A percentile compares a stretch with the other conserved stretches of the same genome.
These are phyloP conservation scores for Heliothis peltigera DNA, from an alignment of 2,888 invertebrate species.

Conservation along the genomic window DNA sequence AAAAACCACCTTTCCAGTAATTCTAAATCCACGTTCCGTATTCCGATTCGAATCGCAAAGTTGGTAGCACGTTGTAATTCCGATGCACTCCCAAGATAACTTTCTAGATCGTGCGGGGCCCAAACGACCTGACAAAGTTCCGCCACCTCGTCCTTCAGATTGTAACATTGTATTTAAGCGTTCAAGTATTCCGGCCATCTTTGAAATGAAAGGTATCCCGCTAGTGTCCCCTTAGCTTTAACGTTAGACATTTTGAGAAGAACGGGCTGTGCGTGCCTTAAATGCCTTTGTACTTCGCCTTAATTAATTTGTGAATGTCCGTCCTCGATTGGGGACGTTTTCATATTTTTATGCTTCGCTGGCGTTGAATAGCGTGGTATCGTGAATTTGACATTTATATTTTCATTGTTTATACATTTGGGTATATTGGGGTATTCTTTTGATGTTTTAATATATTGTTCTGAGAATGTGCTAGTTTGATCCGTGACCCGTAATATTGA, in stretches of 20 bases:
- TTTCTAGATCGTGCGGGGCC: conserved; percentile 80
- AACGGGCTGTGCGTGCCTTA: conserved; percentile 57
- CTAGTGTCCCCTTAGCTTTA: conserved; percentile 54
- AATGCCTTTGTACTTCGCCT: conserved; percentile 53
- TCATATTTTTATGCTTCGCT: conserved; percentile 17
- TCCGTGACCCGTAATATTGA: not conserved
- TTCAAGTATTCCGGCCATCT: conserved; percentile 69
- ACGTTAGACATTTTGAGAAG: conserved; percentile 56
- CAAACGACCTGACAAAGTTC: conserved; percentile 86
- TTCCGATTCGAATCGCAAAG: conserved; percentile 80
- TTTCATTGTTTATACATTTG: not conserved
- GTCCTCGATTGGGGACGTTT: conserved; percentile 28
- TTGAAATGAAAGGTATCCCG: conserved; percentile 69
- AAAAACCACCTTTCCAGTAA: conserved; percentile 65
- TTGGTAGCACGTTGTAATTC: conserved; percentile 84
- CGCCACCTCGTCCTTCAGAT: conserved; percentile 66
- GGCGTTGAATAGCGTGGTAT: not conserved
- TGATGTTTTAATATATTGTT: conserved; percentile 2
- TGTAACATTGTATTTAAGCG: conserved; percentile 70
- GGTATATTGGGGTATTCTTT: not conserved
- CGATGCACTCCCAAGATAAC: conserved; percentile 86
- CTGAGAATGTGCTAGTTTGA: not conserved
- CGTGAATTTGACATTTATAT: not conserved
- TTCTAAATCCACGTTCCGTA: conserved; percentile 65
- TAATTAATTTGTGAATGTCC: conserved; percentile 59